These are phyloP conservation scores for Torymus texanus DNA, from an alignment of 2,888 invertebrate genomes.

Conservation along the genomic window DNA sequence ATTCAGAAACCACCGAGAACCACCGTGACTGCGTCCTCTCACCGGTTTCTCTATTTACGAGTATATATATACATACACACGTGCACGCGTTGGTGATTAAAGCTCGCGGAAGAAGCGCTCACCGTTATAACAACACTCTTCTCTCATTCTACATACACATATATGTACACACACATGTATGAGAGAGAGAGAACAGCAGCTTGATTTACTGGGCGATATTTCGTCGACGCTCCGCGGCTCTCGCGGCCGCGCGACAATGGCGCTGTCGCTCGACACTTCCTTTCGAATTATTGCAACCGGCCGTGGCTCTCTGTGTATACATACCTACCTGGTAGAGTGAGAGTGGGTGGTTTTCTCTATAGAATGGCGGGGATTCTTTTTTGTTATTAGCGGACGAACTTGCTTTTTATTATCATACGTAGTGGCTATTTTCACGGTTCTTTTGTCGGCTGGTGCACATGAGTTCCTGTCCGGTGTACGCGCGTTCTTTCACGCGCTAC, in stretches of 20 bases:
- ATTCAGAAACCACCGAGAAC: no score
- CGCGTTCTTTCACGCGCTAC: slow-evolving; percentile 52
- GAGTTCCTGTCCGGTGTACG: no score
- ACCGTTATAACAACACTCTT: slow-evolving; percentile 18
- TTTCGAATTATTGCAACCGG: slow-evolving; percentile 71
- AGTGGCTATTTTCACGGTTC: slow-evolving; percentile 62
- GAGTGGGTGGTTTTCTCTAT: slow-evolving; percentile 53
- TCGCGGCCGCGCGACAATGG: slow-evolving; percentile 70
- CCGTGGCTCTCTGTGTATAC: no score
- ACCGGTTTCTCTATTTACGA: slow-evolving; percentile 52
- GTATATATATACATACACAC: slow-evolving; percentile 57
- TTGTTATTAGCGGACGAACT: slow-evolving; percentile 22
- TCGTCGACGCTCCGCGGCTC: slow-evolving; percentile 67
- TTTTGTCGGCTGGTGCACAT: slow-evolving; percentile 63
- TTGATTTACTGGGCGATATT: slow-evolving; percentile 74
- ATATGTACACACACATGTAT: no score
- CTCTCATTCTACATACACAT: background rate
- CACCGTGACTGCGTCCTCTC: background rate
- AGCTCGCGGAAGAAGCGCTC: slow-evolving; percentile 61
- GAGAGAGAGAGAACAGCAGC: slow-evolving; percentile 57
- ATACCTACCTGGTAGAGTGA: slow-evolving; percentile 17
- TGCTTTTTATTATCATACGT: slow-evolving; percentile 21
- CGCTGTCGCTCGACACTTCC: slow-evolving; percentile 72
- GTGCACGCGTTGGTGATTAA: slow-evolving; percentile 47
- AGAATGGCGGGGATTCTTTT: slow-evolving; percentile 8